Conservation (phyloP, 2,113 vertebrate genomes). For the Astur gentilis region DNA sequence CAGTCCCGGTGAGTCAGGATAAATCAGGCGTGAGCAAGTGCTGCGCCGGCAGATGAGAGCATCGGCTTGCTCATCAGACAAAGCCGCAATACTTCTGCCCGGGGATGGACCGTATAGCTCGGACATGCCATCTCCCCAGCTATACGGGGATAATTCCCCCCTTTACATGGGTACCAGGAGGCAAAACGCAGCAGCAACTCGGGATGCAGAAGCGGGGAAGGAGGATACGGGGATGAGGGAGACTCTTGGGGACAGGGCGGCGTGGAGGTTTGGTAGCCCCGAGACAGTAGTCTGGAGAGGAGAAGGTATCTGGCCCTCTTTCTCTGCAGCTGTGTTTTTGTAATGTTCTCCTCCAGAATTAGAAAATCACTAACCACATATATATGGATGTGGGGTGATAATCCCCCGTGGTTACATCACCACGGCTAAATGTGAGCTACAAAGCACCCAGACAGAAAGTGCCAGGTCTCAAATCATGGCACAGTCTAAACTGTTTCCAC, state of each 20-base stretch:
- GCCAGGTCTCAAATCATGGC: not conserved
- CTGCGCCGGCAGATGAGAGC: fast-evolving
- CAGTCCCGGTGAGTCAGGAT: not conserved
- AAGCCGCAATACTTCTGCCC: not conserved
- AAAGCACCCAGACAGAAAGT: not conserved
- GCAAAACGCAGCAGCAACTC: fast-evolving
- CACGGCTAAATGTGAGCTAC: not conserved
- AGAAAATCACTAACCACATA: not conserved
- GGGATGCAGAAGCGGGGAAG: fast-evolving
- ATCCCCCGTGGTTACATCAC: not conserved
- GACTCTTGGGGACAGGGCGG: fast-evolving
- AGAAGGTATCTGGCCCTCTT: not conserved
- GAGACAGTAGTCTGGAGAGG: not conserved
- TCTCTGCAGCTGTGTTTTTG: not conserved
- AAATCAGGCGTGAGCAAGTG: not conserved
- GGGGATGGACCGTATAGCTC: fast-evolving
- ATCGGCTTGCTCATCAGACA: fast-evolving
- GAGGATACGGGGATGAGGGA: not conserved
- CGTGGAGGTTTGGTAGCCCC: not conserved
- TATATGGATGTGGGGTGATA: not conserved
- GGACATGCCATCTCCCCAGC: not conserved
- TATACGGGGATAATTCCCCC: fast-evolving
- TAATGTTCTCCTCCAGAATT: not conserved
- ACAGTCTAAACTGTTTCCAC: not conserved
- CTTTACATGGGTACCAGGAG: not conserved